Base-by-base conservation (phyloP, 2,888 invertebrate species). In the Lypha dubia region DNA sequence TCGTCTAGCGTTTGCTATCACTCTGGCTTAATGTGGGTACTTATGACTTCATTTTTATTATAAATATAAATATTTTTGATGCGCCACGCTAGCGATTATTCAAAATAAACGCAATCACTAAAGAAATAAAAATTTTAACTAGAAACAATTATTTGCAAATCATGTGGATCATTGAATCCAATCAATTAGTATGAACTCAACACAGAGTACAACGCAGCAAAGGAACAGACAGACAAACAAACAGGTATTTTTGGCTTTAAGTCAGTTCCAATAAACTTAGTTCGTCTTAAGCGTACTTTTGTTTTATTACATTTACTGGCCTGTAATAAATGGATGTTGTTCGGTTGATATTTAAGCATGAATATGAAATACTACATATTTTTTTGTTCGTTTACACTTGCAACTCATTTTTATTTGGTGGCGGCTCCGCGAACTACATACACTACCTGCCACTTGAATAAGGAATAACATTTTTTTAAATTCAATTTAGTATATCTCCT, bases 311-410 rank as follows among this genome's bases (percentile, higher is more conserved):
- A 41, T 4, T 24, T 38, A 15, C 51, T 68, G 68, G 8, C 38
- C 38, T 22, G 22, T 53, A 38, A 53, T 49, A 35, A 49, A 35
- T 67, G 32, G 15, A 35, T 49, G 28, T 28, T 28, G 9, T 5
- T 28, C 17, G 35, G n/a, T 41, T 67, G 76, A 68, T 60, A 68
- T 77, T 77, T 60, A 68, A 68, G 1, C 28, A 28, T 56, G 28
- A 20, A 11, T 17, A 6, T 35, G 9, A 22, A 22, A 60, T 58
- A 15, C 32, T 22, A n/a, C n/a, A n/a, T n/a, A 15, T 32, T 46
- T 71, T 20, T 22, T 1, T 32, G 60, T 67, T 35, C 22, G 22
- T 22, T 7, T 58, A 15, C 46, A 62, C 22, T 74, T 74, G 62
- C 49, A 74, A 35, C 49, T 74, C 35, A 51, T 74, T 41, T 49